Evolutionary conservation across 2,888 invertebrate species (phyloP).

Genomic region (Spialia ferax): DNA sequence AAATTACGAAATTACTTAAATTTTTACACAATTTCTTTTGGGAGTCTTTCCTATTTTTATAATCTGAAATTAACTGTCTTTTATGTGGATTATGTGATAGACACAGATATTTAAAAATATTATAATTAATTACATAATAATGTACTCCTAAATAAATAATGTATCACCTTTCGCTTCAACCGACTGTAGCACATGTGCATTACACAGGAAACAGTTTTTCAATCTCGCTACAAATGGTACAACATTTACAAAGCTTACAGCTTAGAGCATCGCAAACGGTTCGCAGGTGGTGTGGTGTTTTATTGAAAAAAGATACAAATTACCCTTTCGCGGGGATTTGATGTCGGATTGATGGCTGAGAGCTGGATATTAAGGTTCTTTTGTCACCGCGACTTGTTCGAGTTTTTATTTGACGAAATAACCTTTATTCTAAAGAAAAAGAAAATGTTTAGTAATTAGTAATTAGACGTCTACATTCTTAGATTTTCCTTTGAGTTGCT

Average conservation of each 20-base stretch:
- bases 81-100: too few relatives aligned
- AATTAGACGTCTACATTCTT: background rate
- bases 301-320: conserved; percentile 85
- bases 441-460: background rate
- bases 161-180: background rate
- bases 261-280: conserved; percentile 75
- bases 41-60: too few relatives aligned
- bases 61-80: too few relatives aligned
- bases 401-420: background rate
- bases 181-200: conserved; percentile 3
- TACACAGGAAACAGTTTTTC: conserved; percentile 75
- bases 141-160: background rate
- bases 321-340: conserved; percentile 64
- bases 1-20: too few relatives aligned
- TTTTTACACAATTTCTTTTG: too few relatives aligned
- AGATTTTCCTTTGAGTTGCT: background rate
- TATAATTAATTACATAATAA: too few relatives aligned
- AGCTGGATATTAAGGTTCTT: conserved; percentile 57
- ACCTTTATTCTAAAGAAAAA: background rate
- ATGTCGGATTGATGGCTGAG: conserved; percentile 60
- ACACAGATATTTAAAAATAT: too few relatives aligned
- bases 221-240: conserved; percentile 81
- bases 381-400: conserved; percentile 18
- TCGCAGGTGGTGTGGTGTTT: conserved; percentile 83
- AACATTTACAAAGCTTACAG: conserved; percentile 82